These are phyloP conservation scores for Hydrozoanthus gracilis DNA, from an alignment of 92 coral and sea anemone genomes.

Conservation along the genomic window DNA sequence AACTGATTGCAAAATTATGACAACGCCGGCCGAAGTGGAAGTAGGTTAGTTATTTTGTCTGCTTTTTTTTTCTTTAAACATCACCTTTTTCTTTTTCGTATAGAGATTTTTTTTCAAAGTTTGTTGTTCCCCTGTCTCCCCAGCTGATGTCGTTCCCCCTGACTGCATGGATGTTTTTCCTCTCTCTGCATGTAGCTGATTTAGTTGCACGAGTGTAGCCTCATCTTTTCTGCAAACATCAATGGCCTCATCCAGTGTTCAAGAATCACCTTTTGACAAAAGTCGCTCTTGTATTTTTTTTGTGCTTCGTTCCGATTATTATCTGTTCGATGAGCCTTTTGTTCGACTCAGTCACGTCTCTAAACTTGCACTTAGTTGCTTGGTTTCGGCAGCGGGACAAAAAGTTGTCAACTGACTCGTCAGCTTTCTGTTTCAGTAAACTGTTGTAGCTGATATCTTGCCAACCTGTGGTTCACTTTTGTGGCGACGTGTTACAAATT, in stretches of 20 bases:
- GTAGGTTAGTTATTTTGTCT: too few relatives aligned
- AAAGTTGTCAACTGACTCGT: conserved; percentile 61
- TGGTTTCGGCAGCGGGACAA: conserved; percentile 65
- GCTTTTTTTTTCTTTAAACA: too few relatives aligned
- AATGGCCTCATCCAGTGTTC: conserved; percentile 60
- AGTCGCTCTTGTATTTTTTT: conserved; percentile 56
- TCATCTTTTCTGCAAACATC: conserved; percentile 62
- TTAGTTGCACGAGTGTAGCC: conserved; percentile 58
- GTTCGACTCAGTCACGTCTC: conserved; percentile 59
- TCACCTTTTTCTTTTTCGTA: too few relatives aligned
- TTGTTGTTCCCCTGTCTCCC: conserved; percentile 34
- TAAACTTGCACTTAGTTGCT: conserved; percentile 65
- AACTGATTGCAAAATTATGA: too few relatives aligned
- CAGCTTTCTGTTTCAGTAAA: conserved; percentile 42
- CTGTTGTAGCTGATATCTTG: conserved; percentile 66
- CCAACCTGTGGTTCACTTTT: conserved; percentile 58
- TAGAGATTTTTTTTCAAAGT: too few relatives aligned
- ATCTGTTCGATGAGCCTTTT: conserved; percentile 69
- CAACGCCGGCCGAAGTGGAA: too few relatives aligned
- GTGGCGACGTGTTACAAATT: conserved; percentile 68
- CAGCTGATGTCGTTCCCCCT: conserved; percentile 12
- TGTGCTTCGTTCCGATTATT: conserved; percentile 62
- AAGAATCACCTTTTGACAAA: conserved; percentile 51
- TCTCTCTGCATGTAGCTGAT: conserved; percentile 34
- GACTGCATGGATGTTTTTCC: too few relatives aligned